Percentiles rank a stretch among this genome's conserved stretches.
phyloP scores from a whole-genome alignment of 1,140 invertebrate genomes.

The Rhagoletis pomonella region DNA sequence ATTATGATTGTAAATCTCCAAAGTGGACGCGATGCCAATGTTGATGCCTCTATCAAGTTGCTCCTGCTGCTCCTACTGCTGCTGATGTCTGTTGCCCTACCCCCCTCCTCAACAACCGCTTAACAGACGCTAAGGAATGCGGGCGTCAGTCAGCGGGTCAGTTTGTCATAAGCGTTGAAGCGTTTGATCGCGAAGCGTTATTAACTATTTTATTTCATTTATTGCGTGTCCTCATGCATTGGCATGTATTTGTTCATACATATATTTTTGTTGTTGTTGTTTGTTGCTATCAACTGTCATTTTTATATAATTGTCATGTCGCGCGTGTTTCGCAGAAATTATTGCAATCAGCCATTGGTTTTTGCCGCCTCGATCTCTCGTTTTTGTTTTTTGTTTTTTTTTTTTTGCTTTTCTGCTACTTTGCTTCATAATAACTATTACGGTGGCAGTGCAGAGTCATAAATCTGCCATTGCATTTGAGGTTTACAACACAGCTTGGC shows the following conservation, averaged over 20 bases:
- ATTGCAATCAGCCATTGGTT: constrained; percentile 2
- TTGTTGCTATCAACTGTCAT: not conserved
- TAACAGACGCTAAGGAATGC: not conserved
- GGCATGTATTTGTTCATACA: not conserved
- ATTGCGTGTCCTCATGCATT: not conserved
- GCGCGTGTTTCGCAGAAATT: constrained; percentile 47
- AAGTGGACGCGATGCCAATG: not conserved
- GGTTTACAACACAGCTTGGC: not conserved
- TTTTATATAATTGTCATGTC: constrained; percentile 52
- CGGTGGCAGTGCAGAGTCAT: not conserved
- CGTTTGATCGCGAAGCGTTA: not conserved
- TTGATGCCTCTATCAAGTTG: constrained; percentile 40
- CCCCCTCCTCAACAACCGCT: not conserved
- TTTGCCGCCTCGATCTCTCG: not conserved
- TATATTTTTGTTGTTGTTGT: not conserved
- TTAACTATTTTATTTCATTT: constrained; percentile 7
- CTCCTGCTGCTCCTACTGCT: not conserved
- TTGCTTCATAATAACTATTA: not conserved
- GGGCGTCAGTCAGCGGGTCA: not conserved
- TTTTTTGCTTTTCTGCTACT: not conserved
- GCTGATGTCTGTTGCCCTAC: not conserved
- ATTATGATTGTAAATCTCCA: constrained; percentile 28
- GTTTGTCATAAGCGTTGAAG: constrained; percentile 39
- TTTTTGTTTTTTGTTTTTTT: not conserved
- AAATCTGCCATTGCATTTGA: constrained; percentile 19